Percentiles rank a stretch among this genome's conserved stretches.
Conservation (phyloP, 2,797 vertebrate species). For the Trachurus trachurus region DNA sequence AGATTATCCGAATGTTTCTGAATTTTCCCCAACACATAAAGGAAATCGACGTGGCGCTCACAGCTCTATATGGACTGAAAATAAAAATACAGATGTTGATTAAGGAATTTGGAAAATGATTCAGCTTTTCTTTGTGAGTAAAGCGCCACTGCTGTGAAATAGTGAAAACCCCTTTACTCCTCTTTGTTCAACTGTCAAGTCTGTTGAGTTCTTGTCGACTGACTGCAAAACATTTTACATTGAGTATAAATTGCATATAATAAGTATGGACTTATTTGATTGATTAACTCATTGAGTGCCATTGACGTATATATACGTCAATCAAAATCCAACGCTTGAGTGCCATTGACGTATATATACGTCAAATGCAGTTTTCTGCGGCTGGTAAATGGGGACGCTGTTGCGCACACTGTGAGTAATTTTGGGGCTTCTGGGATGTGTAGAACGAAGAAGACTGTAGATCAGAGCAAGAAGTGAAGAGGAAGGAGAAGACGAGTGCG, state of each 20-base stretch:
- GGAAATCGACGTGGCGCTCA: neutral
- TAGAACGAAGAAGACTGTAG: no score
- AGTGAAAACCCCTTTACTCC: no score
- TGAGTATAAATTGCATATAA: neutral
- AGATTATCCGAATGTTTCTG: neutral
- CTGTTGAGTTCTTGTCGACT: neutral
- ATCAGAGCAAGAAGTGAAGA: no score
- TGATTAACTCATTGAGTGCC: fast-evolving
- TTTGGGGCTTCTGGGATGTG: no score
- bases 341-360: no score
- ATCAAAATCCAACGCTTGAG: no score
- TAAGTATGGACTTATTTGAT: neutral
- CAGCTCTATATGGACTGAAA: constrained; percentile 8
- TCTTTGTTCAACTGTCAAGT: neutral
- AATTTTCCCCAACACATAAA: neutral
- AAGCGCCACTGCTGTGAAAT: neutral
- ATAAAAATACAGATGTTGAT: neutral
- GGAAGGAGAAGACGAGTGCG: no score
- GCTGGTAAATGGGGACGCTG: no score
- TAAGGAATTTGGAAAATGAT: neutral
- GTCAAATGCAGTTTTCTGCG: no score
- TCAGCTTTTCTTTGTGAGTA: neutral
- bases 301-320: no score
- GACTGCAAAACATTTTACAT: neutral
- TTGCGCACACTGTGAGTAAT: no score